Evolutionary conservation across 2,888 invertebrate species (phyloP), one percentile per base, ranked within the genome.

Genomic region (Protonemura montana): DNA sequence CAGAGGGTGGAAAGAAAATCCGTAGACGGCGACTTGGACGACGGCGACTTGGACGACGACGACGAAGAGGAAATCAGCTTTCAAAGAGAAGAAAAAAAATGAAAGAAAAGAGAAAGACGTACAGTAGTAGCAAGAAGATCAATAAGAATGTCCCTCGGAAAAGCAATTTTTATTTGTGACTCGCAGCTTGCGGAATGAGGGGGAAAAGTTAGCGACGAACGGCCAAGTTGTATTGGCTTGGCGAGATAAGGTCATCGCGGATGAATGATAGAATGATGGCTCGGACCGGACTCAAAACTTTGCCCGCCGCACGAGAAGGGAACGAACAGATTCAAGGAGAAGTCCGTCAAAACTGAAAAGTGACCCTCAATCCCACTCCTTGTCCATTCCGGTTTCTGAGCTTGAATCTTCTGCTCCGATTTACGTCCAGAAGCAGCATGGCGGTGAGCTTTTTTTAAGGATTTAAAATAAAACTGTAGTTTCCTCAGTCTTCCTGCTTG

Each of bases 71-170:
- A 83, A 86, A 83, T 78, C 27, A 85, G 86, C 84, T 85, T 59
- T 81, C 82, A 59, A 87, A 81, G 82, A 87, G 78, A 84, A 82
- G 77, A 85, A 87, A 87, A 84, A 86, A 59, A 59, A 77, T 76
- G 76, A 26, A 86, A 81, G 84, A 85, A 80, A 25, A 41, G 27
- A 82, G 21, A 77, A 59, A 59, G 59, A 21, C 21, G 59, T 76
- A 83, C 59, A 41, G 35, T 10, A 35, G 35, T 35, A 35, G 29
- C 2, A 26, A 41, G 21, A 21, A 78, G 87, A 87, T 87, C 87
- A 86, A 86, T 87, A 87, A 77, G 87, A 87, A 85, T 87, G 86
- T 87, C 85, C 16, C 80, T 10, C 41, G 85, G 77, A 87, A 85
- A 81, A 81, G 86, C 82, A 86, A 83, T 41, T 82, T 77, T 41